Percentiles rank a stretch among this genome's conserved stretches.
These are phyloP conservation scores for Endomychus coccineus DNA, from an alignment of 2,888 invertebrate species.

Conservation along the genomic window DNA sequence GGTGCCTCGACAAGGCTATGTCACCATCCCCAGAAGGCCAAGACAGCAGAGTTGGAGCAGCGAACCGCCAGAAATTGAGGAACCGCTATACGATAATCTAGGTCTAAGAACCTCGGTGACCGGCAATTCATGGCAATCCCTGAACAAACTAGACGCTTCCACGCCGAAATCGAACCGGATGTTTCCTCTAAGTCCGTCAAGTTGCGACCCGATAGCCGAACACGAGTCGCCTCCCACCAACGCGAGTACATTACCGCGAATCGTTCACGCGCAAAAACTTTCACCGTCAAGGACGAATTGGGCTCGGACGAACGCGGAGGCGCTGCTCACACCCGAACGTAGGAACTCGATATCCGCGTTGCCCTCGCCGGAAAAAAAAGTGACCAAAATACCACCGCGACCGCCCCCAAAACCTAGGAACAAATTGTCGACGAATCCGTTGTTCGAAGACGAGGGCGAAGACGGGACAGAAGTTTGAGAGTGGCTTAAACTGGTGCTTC, in stretches of 20 bases:
- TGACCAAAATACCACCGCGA: constrained; percentile 62
- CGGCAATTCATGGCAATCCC: constrained; percentile 71
- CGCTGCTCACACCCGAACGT: constrained; percentile 45
- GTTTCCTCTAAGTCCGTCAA: constrained; percentile 37
- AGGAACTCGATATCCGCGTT: constrained; percentile 35
- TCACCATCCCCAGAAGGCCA: constrained; percentile 78
- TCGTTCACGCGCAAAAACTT: constrained; percentile 25
- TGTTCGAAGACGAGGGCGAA: constrained; percentile 83
- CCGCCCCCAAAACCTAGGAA: constrained; percentile 81
- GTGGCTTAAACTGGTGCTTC: constrained; percentile 41
- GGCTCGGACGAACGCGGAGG: constrained; percentile 41
- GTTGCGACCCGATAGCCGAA: constrained; percentile 48
- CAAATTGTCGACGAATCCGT: constrained; percentile 64
- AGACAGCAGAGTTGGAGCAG: constrained; percentile 75
- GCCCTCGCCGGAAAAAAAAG: constrained; percentile 22
- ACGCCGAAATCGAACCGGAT: constrained; percentile 43
- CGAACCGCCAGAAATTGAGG: constrained; percentile 48
- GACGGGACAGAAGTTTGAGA: constrained; percentile 82
- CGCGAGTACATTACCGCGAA: constrained; percentile 42
- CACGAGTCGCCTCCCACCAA: constrained; percentile 48
- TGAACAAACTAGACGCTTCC: constrained; percentile 60
- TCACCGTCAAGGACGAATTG: constrained; percentile 39
- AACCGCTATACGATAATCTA: constrained; percentile 81
- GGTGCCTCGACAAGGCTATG: constrained; percentile 63
- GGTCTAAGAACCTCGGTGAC: constrained; percentile 79